phyloP scores from a whole-genome alignment of 2,888 invertebrate species.

The Kryphioiulus occultus region DNA sequence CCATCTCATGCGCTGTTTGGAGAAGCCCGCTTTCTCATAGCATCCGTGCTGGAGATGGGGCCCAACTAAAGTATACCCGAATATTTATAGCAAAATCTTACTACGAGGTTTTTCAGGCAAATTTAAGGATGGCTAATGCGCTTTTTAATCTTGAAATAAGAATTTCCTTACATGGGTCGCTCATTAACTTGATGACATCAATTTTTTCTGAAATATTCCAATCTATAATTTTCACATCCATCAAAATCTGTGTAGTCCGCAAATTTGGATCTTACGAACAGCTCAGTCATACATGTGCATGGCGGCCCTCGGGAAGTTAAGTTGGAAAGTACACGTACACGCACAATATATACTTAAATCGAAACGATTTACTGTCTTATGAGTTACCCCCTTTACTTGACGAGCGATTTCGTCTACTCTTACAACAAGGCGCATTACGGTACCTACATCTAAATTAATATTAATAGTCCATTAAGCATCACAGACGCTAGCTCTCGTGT shows the following conservation, averaged over 20 bases:
- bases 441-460: not conserved
- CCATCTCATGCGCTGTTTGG: too few species aligned
- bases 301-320: not conserved
- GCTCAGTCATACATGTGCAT: not conserved
- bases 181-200: too few species aligned
- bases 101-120: too few species aligned
- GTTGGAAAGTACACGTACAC: too few species aligned
- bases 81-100: too few species aligned
- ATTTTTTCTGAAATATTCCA: too few species aligned
- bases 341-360: not conserved
- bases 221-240: not conserved
- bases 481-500: not conserved
- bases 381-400: not conserved
- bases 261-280: not conserved
- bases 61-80: too few species aligned
- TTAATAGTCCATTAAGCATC: slow-evolving; percentile 23
- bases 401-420: not conserved
- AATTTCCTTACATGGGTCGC: not conserved
- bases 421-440: not conserved
- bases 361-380: slow-evolving; percentile 23
- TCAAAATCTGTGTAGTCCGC: not conserved
- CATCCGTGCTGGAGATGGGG: too few species aligned
- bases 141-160: too few species aligned
- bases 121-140: too few species aligned
- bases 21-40: too few species aligned